Evolutionary conservation across 2,888 invertebrate genomes (phyloP).

Genomic region (Cyaniris semiargus): DNA sequence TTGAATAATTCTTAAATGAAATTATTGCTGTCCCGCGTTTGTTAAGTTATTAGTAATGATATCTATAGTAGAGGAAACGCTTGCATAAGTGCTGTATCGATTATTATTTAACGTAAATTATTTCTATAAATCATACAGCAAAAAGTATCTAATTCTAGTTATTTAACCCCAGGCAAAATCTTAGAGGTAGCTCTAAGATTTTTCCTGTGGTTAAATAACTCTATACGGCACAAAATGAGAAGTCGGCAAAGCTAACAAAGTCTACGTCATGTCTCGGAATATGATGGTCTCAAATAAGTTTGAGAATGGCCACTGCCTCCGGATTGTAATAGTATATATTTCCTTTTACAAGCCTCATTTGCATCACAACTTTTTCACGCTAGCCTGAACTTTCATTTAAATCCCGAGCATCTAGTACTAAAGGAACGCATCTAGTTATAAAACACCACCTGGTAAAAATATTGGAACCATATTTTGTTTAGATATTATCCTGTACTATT

Average conservation of each 20-base stretch:
- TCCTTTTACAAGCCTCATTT: constrained; percentile 34
- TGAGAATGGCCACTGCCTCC: constrained; percentile 2
- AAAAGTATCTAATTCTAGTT: too few relatives aligned
- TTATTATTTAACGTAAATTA: too few relatives aligned
- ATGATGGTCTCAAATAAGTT: not conserved
- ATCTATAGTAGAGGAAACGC: too few relatives aligned
- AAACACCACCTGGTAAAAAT: constrained; percentile 24
- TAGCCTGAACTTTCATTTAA: constrained; percentile 75
- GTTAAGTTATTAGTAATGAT: too few relatives aligned
- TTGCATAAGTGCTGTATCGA: too few relatives aligned
- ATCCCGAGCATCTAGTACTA: constrained; percentile 49
- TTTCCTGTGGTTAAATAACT: not conserved
- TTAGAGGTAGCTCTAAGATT: not conserved
- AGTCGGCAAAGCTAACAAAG: not conserved
- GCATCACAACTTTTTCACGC: constrained; percentile 61
- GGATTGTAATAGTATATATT: constrained; percentile 25
- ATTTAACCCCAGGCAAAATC: not conserved
- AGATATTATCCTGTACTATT: not conserved
- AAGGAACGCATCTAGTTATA: constrained; percentile 41
- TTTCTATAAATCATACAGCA: too few relatives aligned
- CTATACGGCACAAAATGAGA: not conserved
- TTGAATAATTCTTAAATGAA: too few relatives aligned
- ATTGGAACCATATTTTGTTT: not conserved
- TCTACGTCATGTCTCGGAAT: not conserved
- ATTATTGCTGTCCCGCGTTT: too few relatives aligned